A percentile compares a stretch with the other conserved stretches of the same genome.
These are phyloP conservation scores for Rotaria socialis DNA, from an alignment of 2,888 invertebrate species.

Conservation along the genomic window DNA sequence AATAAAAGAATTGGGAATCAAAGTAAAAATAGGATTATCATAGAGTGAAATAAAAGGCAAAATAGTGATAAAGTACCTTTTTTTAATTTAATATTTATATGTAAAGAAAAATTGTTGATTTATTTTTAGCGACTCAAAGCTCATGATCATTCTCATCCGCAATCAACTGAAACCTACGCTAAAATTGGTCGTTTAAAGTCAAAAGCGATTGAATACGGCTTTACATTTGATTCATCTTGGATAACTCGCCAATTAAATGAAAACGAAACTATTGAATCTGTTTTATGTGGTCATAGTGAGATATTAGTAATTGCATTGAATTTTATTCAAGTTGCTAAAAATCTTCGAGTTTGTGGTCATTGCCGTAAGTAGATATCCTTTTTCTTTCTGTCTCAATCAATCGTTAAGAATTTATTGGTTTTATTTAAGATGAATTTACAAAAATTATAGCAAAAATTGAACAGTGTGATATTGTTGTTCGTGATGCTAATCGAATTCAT, in stretches of 20 bases:
- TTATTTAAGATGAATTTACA: neutral
- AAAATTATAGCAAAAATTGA: slow-evolving; percentile 5
- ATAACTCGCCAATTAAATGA: neutral
- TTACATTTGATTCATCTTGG: neutral
- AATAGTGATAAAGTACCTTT: neutral
- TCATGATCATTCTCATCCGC: slow-evolving; percentile 1
- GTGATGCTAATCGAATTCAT: slow-evolving; percentile 22
- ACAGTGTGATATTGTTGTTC: neutral
- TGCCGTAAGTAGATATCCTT: too few relatives aligned
- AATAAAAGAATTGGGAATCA: neutral
- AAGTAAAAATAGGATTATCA: neutral
- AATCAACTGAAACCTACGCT: neutral
- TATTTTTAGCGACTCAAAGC: slow-evolving; percentile 6
- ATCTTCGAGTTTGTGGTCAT: slow-evolving; percentile 4
- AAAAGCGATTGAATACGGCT: neutral
- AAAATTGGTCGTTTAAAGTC: neutral
- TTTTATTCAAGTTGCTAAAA: neutral
- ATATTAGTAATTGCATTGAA: neutral
- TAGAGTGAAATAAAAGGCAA: neutral
- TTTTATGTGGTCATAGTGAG: neutral
- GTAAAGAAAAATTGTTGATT: neutral
- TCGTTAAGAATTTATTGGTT: neutral
- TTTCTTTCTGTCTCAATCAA: too few relatives aligned
- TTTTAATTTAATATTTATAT: neutral
- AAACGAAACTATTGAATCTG: neutral